These are phyloP conservation scores for Grapholita molesta DNA, from an alignment of 1,140 invertebrate species.

Conservation along the genomic window DNA sequence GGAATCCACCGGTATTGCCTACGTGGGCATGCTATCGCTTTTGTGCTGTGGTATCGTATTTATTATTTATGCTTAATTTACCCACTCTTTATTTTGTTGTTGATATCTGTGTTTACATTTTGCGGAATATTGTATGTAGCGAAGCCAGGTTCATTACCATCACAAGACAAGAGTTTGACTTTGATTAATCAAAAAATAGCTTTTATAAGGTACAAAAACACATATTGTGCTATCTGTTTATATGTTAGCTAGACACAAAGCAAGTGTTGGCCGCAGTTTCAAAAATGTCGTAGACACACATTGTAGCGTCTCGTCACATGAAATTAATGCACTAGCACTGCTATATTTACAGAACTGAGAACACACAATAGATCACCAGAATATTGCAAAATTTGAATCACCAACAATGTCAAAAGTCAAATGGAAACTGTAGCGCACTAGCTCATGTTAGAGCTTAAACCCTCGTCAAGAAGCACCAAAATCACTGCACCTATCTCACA, in stretches of 20 bases:
- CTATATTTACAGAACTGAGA: not conserved
- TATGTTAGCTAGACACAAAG: slow-evolving; percentile 45
- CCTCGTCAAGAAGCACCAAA: slow-evolving; percentile 33
- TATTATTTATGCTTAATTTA: slow-evolving; percentile 56
- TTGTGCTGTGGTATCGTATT: slow-evolving; percentile 70
- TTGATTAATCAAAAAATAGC: slow-evolving; percentile 64
- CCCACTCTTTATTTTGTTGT: slow-evolving; percentile 50
- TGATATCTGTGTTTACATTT: slow-evolving; percentile 49
- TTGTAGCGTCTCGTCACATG: not conserved
- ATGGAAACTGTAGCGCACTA: slow-evolving; percentile 45
- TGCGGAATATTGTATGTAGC: slow-evolving; percentile 49
- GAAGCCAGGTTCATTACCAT: slow-evolving; percentile 52
- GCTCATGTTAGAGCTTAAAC: slow-evolving; percentile 50
- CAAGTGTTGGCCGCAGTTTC: slow-evolving; percentile 12
- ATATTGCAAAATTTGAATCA: not conserved
- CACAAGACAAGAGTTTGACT: slow-evolving; percentile 75
- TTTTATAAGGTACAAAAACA: slow-evolving; percentile 39
- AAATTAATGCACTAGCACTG: not conserved
- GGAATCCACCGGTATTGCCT: slow-evolving; percentile 55
- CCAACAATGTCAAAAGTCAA: not conserved
- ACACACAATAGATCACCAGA: not conserved
- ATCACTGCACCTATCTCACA: slow-evolving; percentile 57
- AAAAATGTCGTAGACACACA: slow-evolving; percentile 1
- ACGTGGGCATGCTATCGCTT: slow-evolving; percentile 70
- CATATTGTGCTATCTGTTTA: slow-evolving; percentile 24